These are phyloP conservation scores for Drosophila nigritarsus DNA, from an alignment of 2,888 invertebrate genomes.

Conservation along the genomic window DNA sequence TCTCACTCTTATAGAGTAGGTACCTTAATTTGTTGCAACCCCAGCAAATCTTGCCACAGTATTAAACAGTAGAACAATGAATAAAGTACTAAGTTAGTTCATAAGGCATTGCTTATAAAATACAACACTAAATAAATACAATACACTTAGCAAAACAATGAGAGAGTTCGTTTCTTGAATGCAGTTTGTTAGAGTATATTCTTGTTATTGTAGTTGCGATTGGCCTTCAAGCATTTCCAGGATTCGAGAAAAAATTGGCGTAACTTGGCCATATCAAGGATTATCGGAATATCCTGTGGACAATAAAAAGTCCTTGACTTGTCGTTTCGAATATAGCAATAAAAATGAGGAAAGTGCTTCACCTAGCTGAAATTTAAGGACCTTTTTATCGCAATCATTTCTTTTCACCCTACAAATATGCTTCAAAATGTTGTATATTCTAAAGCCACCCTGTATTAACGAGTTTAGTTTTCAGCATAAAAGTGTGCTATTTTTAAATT, in stretches of 20 bases:
- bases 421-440: neutral
- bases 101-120: constrained; percentile 1
- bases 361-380: too few relatives aligned
- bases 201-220: neutral
- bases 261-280: neutral
- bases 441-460: neutral
- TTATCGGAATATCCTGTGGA: neutral
- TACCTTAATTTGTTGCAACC: constrained; percentile 62
- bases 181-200: neutral
- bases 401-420: neutral
- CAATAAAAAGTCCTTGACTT: too few relatives aligned
- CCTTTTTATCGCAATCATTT: too few relatives aligned
- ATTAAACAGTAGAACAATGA: constrained; percentile 54
- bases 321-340: too few relatives aligned
- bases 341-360: too few relatives aligned
- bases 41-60: constrained; percentile 54
- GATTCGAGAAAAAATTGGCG: neutral
- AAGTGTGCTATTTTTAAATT: neutral
- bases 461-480: neutral
- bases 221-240: neutral
- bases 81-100: constrained; percentile 23
- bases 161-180: neutral
- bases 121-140: neutral
- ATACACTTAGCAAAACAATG: neutral
- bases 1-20: constrained; percentile 76